Conservation (phyloP, 35 echinoderm and acorn worm species). For the Ptychodera flava region DNA sequence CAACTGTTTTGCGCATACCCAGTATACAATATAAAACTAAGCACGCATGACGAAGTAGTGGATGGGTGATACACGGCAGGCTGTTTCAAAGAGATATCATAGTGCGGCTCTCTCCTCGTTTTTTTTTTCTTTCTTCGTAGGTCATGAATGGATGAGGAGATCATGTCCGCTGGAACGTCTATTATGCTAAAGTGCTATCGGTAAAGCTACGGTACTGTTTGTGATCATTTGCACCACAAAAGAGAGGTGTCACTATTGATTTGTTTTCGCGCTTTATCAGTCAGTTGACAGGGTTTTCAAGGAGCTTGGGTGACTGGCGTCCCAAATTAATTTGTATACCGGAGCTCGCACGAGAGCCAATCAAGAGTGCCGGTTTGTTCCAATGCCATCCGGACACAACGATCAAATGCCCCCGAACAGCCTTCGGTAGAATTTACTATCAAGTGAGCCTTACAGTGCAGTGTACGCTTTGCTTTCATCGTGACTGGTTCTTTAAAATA, state of each 20-base stretch:
- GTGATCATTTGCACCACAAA: background rate
- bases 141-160: background rate
- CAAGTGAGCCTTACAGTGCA: background rate
- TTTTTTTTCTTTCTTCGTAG: no score
- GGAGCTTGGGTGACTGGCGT: background rate
- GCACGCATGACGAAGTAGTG: no score
- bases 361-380: background rate
- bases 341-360: background rate
- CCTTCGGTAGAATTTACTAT: no score
- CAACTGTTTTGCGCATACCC: no score
- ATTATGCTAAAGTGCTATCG: background rate
- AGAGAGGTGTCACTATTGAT: background rate
- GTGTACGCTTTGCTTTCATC: no score
- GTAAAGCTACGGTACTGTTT: background rate
- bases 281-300: background rate
- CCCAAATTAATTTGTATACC: background rate
- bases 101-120: no score
- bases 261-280: background rate
- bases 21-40: no score
- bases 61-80: no score
- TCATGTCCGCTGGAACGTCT: background rate
- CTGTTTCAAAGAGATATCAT: no score
- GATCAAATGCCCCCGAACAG: background rate
- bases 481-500: no score
- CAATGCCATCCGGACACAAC: background rate